Base-by-base conservation (phyloP, 2,797 vertebrate genomes). In the Artibeus jamaicensis region DNA sequence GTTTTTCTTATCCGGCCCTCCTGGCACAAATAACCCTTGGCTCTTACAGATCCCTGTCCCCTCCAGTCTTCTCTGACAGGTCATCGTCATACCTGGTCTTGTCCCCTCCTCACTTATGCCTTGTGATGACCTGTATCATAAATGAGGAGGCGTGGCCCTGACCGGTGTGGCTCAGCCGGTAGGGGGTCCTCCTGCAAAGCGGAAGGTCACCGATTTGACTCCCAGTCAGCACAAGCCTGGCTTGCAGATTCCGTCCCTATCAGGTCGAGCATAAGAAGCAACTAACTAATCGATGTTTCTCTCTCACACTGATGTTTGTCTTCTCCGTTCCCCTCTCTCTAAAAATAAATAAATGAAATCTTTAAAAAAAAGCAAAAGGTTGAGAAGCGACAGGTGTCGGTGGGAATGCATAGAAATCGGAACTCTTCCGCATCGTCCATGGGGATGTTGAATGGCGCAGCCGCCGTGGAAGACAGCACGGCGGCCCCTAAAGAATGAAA, bases 41-140 rank as follows among this genome's bases (percentile, higher is more conserved):
- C 81, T 70, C 65, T 62, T 39, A 0, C 1, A 74, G 84, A 85
- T 78, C 62, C 6, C n/a, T 9, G 3, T 42, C 26, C 22, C 10
- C 65, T 84, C 39, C 68, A 9, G 39, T 59, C 24, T 74, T n/a
- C 59, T 37, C 78, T 14, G 48, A 70, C 37, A 34, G 3, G 42
- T 55, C 37, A 37, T n/a, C n/a, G n/a, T 76, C 3, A 0, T 3
- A 0, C 39, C 0, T 39, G 74, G 18, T 21, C 59, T 39, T 11
- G 24, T 39, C 46, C 48, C 59, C 48, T 68, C 82, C 44, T 26
- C 21, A 83, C 12, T 24, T 67, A 21, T 5, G 10, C 16, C 62
- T 89, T 84, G 18, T 50, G 29, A 37, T 37, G 48, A 32, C 21
- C 5, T 32, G 12, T 74, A 32, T 67, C 48, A 7, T 29, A 55